Evolutionary conservation across 2,113 vertebrate genomes (phyloP).

Genomic region (Caretta caretta): DNA sequence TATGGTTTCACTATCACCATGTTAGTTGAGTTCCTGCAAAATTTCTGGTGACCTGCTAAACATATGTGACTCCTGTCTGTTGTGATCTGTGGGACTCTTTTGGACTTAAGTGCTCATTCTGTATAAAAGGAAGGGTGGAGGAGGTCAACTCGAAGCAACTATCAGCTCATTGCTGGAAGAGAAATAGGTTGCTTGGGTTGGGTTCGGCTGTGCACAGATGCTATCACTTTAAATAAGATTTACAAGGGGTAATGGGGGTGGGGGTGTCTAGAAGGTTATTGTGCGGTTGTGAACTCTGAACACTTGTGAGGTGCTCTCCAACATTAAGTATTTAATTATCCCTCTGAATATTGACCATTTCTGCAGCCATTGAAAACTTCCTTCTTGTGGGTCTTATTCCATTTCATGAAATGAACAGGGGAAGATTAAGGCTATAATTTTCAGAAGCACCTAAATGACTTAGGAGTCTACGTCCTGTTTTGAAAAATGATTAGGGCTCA

Average conservation of each 20-base stretch:
- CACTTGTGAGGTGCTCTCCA: not conserved
- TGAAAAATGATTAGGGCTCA: not conserved
- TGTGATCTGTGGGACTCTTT: not conserved
- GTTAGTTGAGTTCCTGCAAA: not conserved
- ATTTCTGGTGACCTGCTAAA: not conserved
- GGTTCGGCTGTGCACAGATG: not conserved
- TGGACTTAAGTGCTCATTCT: not conserved
- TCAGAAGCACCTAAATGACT: not conserved
- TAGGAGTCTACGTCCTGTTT: not conserved
- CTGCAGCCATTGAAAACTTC: not conserved
- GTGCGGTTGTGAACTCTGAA: not conserved
- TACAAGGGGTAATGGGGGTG: not conserved
- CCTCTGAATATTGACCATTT: not conserved
- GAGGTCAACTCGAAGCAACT: not conserved
- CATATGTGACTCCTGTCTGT: not conserved
- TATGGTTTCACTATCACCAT: not conserved
- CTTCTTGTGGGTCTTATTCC: not conserved
- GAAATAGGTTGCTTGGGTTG: not conserved
- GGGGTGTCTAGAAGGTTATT: not conserved
- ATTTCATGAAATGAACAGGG: not conserved
- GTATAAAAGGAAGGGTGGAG: not conserved
- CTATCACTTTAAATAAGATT: not conserved
- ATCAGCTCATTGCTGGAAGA: not conserved
- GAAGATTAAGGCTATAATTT: not conserved
- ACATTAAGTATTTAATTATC: not conserved